These are phyloP conservation scores for Nomada ruficornis DNA, from an alignment of 2,888 invertebrate species.

Conservation along the genomic window DNA sequence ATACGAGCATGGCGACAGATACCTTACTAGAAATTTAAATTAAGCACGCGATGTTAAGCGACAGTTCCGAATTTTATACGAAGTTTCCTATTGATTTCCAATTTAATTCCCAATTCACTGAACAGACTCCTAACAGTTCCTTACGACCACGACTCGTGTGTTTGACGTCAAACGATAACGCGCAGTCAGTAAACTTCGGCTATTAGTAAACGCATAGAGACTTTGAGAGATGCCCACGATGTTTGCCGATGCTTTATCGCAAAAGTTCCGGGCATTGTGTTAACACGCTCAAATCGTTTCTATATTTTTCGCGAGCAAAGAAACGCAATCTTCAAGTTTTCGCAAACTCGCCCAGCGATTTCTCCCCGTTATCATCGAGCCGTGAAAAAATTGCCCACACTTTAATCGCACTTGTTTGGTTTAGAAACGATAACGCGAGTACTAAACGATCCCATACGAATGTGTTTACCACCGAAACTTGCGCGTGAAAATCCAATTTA, in stretches of 20 bases:
- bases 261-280: slow-evolving; percentile 33
- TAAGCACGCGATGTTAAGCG: not conserved
- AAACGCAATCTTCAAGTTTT: slow-evolving; percentile 49
- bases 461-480: slow-evolving; percentile 78
- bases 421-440: slow-evolving; percentile 68
- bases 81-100: slow-evolving; percentile 27
- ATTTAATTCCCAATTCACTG: slow-evolving; percentile 27
- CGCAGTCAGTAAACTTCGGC: slow-evolving; percentile 40
- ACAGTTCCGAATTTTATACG: not conserved
- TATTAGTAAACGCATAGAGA: slow-evolving; percentile 35
- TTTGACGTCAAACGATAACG: slow-evolving; percentile 39
- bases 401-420: slow-evolving; percentile 68
- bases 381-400: slow-evolving; percentile 68
- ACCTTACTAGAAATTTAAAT: not conserved
- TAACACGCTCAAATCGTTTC: slow-evolving; percentile 43
- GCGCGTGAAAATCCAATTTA: slow-evolving; percentile 65
- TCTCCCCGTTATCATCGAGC: slow-evolving; percentile 57
- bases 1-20: too few species aligned
- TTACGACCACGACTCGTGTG: slow-evolving; percentile 14
- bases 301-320: slow-evolving; percentile 39
- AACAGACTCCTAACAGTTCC: slow-evolving; percentile 13
- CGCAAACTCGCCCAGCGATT: slow-evolving; percentile 26
- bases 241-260: slow-evolving; percentile 32
- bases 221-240: slow-evolving; percentile 21
- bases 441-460: slow-evolving; percentile 75